These are phyloP conservation scores for Epistrophe eligans DNA, from an alignment of 2,888 invertebrate genomes.

Conservation along the genomic window DNA sequence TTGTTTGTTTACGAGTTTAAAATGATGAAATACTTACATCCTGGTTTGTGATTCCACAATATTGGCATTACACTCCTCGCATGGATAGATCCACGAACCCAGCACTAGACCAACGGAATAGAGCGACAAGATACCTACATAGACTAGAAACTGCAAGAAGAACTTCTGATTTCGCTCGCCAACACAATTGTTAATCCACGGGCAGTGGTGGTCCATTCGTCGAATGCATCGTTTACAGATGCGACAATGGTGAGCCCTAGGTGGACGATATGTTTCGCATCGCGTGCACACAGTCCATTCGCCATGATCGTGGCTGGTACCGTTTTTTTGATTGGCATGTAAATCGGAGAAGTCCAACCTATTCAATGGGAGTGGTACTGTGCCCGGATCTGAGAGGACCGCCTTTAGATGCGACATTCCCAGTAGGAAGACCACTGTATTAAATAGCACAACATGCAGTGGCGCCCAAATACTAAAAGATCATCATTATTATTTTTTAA, in stretches of 20 bases:
- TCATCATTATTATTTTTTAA: not conserved
- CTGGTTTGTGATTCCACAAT: conserved; percentile 88
- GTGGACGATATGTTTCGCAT: conserved; percentile 92
- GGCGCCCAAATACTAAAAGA: conserved; percentile 90
- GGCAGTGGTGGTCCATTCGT: conserved; percentile 88
- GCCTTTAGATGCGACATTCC: conserved; percentile 92
- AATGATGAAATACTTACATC: conserved; percentile 86
- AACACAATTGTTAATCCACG: conserved; percentile 97
- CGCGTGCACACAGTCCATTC: conserved; percentile 90
- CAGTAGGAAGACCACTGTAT: conserved; percentile 90
- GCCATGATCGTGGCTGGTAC: conserved; percentile 84
- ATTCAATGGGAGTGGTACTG: conserved; percentile 90
- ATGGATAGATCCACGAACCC: conserved; percentile 89
- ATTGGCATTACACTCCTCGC: conserved; percentile 87
- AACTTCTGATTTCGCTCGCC: conserved; percentile 96
- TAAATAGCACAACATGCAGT: conserved; percentile 91
- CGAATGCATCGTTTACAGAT: conserved; percentile 92
- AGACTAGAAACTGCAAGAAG: conserved; percentile 94
- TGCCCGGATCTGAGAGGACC: conserved; percentile 95
- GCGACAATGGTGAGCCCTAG: conserved; percentile 94
- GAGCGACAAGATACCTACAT: conserved; percentile 88
- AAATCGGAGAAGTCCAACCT: conserved; percentile 92
- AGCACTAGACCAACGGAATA: conserved; percentile 90
- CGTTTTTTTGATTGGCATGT: conserved; percentile 86
- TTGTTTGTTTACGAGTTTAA: not conserved